These are phyloP conservation scores for Corticium candelabrum DNA, from an alignment of 37 sponge, comb jelly and placozoan species.

Conservation along the genomic window DNA sequence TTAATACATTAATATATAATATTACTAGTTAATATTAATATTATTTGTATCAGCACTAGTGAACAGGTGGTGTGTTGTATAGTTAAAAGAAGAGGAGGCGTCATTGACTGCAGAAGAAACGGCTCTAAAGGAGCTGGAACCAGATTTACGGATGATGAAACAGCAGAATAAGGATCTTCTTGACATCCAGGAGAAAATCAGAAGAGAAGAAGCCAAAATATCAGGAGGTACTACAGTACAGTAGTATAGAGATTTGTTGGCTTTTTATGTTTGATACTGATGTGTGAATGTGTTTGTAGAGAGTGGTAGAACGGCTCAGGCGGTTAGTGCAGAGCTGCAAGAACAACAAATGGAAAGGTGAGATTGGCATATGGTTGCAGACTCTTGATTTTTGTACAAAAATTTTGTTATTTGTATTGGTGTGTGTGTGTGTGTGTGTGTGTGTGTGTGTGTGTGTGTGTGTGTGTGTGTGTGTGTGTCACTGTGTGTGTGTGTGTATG, in stretches of 20 bases:
- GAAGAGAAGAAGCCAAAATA: neutral
- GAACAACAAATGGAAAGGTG: neutral
- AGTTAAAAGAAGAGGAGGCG: neutral
- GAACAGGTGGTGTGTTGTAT: neutral
- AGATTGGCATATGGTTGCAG: neutral
- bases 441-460: conserved; percentile 14
- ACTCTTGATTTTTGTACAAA: neutral
- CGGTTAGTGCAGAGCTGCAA: neutral
- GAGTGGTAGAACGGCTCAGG: neutral
- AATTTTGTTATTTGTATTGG: no score
- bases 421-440: neutral
- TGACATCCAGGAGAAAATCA: neutral
- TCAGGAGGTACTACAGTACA: neutral
- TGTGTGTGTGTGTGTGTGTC: conserved; percentile 9
- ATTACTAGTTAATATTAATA: no score
- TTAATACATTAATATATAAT: no score
- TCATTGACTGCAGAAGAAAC: neutral
- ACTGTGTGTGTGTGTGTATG: neutral
- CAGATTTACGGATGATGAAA: neutral
- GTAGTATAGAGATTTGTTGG: neutral
- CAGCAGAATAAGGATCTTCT: neutral
- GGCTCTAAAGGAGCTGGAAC: neutral
- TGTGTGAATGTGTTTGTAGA: neutral
- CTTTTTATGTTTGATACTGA: neutral
- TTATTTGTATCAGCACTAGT: no score